Evolutionary conservation across 1,140 invertebrate species (phyloP), one percentile per base, ranked within the genome.

Genomic region (Drosophila pachea): DNA sequence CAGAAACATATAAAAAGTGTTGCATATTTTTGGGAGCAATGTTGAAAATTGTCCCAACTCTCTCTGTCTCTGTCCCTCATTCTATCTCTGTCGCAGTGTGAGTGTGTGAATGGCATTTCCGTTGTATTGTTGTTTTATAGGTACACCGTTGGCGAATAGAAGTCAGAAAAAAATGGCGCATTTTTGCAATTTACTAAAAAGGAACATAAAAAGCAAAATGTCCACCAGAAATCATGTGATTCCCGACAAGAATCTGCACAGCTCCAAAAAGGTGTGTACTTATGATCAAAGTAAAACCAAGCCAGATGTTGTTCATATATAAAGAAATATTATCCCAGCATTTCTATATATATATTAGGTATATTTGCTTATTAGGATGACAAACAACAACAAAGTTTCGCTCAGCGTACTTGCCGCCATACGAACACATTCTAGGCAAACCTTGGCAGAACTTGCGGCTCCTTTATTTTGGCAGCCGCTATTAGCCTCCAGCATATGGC

Each of bases 1-100:
- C 81, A 84, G 79, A 84, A 84, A 74, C 81, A 86, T 81, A 84
- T 84, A 84, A 84, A 84, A 84, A 84, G 76, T 84, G 81, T 84
- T 84, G 81, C 81, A 84, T 84, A 84, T 84, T 84, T 86, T 81
- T 60, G 38, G 81, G 81, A 55, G 61, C 60, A 68, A 53, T 64
- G 60, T 70, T 63, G 63, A 73, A 72, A 77, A 73, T 58, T 62
- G 53, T 72, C 47, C 59, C 55, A 47, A 33, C 14, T 52, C 42
- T 62, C 33, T 52, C 22, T 68, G 22, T 58, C 12, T 64, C 53
- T 68, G 12, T 45, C 36, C 58, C 33, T 56, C 22, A 49, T n/a
- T 62, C 48, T 56, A 36, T 54, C 29, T 52, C 7, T 58, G n/a
- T 43, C 6, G 67, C 45, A 62, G 42, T 42, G 33, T 49, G 43